These are phyloP conservation scores for Linepithema humile DNA, from an alignment of 1,140 invertebrate species.

Conservation along the genomic window DNA sequence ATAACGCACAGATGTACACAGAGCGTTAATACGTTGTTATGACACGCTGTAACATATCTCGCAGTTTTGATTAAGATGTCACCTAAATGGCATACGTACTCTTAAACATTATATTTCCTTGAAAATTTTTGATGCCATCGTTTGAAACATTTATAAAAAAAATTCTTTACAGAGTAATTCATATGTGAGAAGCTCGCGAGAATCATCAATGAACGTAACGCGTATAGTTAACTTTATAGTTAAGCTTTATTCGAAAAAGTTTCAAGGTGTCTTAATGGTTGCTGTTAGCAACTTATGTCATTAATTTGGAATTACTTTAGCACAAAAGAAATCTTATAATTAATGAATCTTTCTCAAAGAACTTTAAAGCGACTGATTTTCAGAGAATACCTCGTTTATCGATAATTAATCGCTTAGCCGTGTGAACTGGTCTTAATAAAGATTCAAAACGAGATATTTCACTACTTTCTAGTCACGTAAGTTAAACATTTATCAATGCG, in stretches of 20 bases:
- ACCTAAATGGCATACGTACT: no score
- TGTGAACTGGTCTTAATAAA: constrained; percentile 14
- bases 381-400: neutral
- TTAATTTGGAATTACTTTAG: constrained; percentile 55
- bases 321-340: constrained; percentile 53
- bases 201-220: neutral
- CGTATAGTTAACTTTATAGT: neutral
- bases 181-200: neutral
- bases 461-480: neutral
- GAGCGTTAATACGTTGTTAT: neutral
- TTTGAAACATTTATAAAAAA: neutral
- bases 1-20: neutral
- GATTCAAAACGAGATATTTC: neutral
- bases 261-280: neutral
- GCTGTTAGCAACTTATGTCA: constrained; percentile 28
- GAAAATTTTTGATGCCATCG: no score
- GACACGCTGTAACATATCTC: neutral
- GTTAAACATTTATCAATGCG: neutral
- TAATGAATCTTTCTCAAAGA: constrained; percentile 33
- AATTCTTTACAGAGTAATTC: neutral
- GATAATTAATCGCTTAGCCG: constrained; percentile 3
- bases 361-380: constrained; percentile 28
- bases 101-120: no score
- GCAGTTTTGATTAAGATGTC: neutral
- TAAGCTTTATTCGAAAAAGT: constrained; percentile 5